phyloP scores from a whole-genome alignment of 2,888 invertebrate species.

The Dolichopus griseipennis region DNA sequence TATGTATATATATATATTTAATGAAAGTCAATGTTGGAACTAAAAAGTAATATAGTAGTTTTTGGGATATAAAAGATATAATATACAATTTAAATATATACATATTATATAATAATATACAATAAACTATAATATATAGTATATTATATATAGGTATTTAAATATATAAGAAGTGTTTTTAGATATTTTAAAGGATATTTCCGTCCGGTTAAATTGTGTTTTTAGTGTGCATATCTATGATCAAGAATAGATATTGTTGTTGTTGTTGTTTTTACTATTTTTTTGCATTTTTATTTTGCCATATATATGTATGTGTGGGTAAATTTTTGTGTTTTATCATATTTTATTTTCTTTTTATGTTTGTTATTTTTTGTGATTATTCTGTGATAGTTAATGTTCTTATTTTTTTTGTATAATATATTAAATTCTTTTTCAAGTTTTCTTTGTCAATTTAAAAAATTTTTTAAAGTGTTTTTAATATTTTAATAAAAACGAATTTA shows the following conservation, averaged over 20 bases:
- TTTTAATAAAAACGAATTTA: too few relatives aligned
- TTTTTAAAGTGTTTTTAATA: too few relatives aligned
- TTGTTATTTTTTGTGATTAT: too few relatives aligned
- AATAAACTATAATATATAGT: background rate
- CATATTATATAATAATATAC: background rate
- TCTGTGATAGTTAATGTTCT: too few relatives aligned
- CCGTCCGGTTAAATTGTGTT: slow-evolving; percentile 3
- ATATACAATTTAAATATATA: background rate
- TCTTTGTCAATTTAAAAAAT: too few relatives aligned
- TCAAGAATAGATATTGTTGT: too few relatives aligned
- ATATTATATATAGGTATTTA: background rate
- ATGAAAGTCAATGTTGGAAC: background rate
- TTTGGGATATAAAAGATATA: background rate
- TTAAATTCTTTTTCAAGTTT: too few relatives aligned
- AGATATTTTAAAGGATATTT: slow-evolving; percentile 4
- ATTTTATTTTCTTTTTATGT: too few relatives aligned
- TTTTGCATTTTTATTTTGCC: too few relatives aligned
- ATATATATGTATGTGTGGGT: background rate
- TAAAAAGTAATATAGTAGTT: background rate
- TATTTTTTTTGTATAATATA: too few relatives aligned
- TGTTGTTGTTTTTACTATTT: too few relatives aligned
- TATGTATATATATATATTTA: background rate
- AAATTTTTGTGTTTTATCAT: too few relatives aligned
- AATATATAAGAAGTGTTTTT: background rate
- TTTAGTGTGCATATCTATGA: background rate